Evolutionary conservation across 2,797 vertebrate genomes (phyloP).

Genomic region (Chloroceryle amazona): DNA sequence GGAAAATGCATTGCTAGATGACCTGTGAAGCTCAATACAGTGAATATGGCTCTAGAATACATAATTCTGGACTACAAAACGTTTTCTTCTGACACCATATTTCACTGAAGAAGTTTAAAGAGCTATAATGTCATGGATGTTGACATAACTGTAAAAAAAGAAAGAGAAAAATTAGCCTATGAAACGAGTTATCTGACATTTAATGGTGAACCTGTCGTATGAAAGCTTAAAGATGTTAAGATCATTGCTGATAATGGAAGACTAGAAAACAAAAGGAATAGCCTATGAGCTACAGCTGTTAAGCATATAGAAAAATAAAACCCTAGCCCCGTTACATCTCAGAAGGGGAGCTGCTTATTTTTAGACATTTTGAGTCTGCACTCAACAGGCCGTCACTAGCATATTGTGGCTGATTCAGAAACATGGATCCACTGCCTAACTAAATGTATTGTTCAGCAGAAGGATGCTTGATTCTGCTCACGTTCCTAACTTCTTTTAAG

Average conservation of each 20-base stretch:
- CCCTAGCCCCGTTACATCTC: background rate
- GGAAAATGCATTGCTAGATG: background rate
- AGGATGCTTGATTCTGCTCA: background rate
- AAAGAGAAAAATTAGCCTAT: conserved; percentile 66
- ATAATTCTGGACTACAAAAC: conserved; percentile 51
- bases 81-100: conserved; percentile 26
- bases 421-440: background rate
- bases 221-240: conserved; percentile 56
- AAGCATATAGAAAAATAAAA: conserved; percentile 40
- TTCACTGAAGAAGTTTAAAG: conserved; percentile 69
- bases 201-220: conserved; percentile 24
- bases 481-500: background rate
- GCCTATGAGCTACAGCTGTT: conserved; percentile 11
- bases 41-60: conserved; percentile 12
- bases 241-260: conserved; percentile 36
- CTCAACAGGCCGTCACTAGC: background rate
- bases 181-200: conserved; percentile 54
- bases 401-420: background rate
- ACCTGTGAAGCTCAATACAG: background rate
- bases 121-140: conserved; percentile 23
- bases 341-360: background rate
- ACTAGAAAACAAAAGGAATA: conserved; percentile 53
- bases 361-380: background rate
- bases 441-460: background rate
- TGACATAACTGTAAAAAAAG: conserved; percentile 48